Percentiles rank a stretch among this genome's conserved stretches.
Evolutionary conservation across 2,888 invertebrate species (phyloP).

Genomic region (Lypha dubia): DNA sequence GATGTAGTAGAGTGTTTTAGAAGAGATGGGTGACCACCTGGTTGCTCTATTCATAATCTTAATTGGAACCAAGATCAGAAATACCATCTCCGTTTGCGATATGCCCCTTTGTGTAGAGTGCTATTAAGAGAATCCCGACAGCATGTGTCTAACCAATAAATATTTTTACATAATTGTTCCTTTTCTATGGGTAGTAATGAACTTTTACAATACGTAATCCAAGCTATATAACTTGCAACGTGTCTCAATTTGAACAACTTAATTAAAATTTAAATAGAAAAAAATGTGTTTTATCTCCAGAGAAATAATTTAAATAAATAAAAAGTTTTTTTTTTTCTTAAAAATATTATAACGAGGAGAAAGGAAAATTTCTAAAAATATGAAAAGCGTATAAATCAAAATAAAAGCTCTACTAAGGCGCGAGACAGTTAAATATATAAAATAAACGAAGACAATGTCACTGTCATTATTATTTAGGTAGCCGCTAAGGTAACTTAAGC

Average conservation of each 20-base stretch:
- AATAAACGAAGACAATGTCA: slow-evolving; percentile 45
- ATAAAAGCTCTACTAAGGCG: slow-evolving; percentile 39
- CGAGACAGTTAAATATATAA: slow-evolving; percentile 56
- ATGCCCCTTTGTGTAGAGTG: not conserved
- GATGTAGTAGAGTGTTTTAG: too few species aligned
- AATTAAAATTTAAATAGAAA: slow-evolving; percentile 36
- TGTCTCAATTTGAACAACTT: slow-evolving; percentile 37
- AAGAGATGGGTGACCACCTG: too few species aligned
- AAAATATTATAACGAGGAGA: too few species aligned
- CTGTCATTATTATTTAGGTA: slow-evolving; percentile 53
- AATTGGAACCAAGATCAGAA: too few species aligned
- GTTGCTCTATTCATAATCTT: too few species aligned
- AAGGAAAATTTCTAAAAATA: slow-evolving; percentile 43
- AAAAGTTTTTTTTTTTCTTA: too few species aligned
- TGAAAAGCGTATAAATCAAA: slow-evolving; percentile 60
- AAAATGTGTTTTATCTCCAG: slow-evolving; percentile 23
- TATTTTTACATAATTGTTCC: slow-evolving; percentile 4
- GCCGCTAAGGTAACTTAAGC: slow-evolving; percentile 47
- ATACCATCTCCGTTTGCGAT: too few species aligned
- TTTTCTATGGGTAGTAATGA: not conserved
- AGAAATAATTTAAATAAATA: slow-evolving; percentile 6
- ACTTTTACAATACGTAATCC: slow-evolving; percentile 10
- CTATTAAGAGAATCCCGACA: not conserved
- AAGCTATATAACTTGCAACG: not conserved
- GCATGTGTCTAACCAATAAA: not conserved